Base-by-base conservation (phyloP, 2,797 vertebrate genomes). In the Emys orbicularis region DNA sequence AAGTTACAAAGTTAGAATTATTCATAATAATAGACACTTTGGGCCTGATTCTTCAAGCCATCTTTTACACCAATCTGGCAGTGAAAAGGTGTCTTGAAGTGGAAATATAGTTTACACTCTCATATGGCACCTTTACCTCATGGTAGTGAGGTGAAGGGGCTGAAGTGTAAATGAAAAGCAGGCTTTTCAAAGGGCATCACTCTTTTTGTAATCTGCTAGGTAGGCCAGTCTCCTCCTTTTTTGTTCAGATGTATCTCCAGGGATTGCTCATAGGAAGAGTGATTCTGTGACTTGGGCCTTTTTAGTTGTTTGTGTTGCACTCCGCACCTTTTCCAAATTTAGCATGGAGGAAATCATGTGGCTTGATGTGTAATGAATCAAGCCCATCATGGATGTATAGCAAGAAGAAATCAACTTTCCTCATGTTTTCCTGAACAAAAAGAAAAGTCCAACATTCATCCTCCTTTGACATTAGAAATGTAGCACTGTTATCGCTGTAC, bases 391-490 rank as follows among this genome's bases (percentile, higher is more conserved):
- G 87, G 57, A 52, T 74, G 12, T 74, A 83, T 4, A 59, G 54
- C 65, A 44, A 89, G 77, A 94, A 79, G 37, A 93, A 88, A 87
- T 81, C 77, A 4, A 11, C 87, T 90, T 80, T 82, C 56, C 47
- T 57, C 41, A 0, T 0, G 0, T 79, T 72, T 81, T n/a, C 84
- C 84, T 88, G 3, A 88, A 50, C 0, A 61, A 56, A 15, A 76
- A 85, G 81, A 81, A 89, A 93, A 18, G 44, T 47, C 15, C 44
- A 77, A 86, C 79, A 52, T 94, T 94, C 90, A 91, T 88, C 79
- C 87, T 87, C 12, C 83, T 90, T 94, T 88, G 94, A 84, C 54
- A 15, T 79, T 50, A 50, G 44, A 59, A 27, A 56, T 5, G 4
- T 79, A 27, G 10, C 57, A 8, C 18, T 56, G 10, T 34, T 59